Conservation (phyloP, 2,113 vertebrate genomes). For the Athene noctua region DNA sequence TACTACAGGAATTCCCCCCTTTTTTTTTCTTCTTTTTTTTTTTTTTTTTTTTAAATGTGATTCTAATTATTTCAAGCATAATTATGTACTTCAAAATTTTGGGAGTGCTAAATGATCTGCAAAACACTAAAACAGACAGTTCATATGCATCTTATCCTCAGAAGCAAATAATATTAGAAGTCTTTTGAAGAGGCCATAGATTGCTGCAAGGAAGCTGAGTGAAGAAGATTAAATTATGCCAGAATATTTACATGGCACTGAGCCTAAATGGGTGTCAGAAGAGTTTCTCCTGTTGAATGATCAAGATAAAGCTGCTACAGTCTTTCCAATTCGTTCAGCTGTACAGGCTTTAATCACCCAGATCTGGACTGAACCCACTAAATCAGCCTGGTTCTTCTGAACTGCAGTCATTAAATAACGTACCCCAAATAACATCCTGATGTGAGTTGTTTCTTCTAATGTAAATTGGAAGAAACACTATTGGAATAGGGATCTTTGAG, state of each 20-base stretch:
- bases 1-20: not conserved
- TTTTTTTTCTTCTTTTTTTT: fast-evolving
- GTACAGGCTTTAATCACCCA: not conserved
- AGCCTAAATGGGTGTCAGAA: conserved; percentile 33
- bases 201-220: conserved; percentile 1
- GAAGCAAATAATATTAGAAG: not conserved
- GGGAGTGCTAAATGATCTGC: not conserved
- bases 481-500: not conserved
- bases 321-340: not conserved
- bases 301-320: not conserved
- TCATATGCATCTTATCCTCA: not conserved
- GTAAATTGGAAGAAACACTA: not conserved
- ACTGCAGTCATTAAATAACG: not conserved
- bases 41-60: not conserved
- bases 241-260: conserved; percentile 11
- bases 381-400: not conserved
- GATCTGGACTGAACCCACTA: not conserved
- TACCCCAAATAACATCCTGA: not conserved
- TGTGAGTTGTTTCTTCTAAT: not conserved
- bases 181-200: not conserved
- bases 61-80: not conserved
- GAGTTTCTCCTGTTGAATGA: not conserved
- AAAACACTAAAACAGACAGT: not conserved
- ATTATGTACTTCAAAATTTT: not conserved
- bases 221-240: not conserved